These are phyloP conservation scores for Lepus timidus DNA, from an alignment of 2,113 vertebrate genomes.

Conservation along the genomic window DNA sequence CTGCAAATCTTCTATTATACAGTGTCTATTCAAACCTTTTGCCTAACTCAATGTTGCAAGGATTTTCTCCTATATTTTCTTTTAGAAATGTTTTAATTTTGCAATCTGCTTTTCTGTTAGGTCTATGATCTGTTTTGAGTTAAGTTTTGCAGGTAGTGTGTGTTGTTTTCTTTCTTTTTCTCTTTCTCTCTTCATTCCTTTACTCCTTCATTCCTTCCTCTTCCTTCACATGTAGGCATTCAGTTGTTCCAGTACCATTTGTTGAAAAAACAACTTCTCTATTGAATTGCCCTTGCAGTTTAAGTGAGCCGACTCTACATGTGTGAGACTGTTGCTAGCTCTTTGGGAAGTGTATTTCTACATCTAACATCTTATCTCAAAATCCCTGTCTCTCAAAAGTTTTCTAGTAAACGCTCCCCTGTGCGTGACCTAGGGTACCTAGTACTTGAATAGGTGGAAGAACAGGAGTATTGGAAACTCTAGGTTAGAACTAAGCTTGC, in stretches of 20 bases:
- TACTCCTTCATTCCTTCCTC: no score
- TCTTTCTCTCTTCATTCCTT: not conserved
- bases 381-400: not conserved
- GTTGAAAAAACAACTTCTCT: not conserved
- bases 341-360: not conserved
- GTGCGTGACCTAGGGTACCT: not conserved
- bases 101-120: not conserved
- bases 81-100: not conserved
- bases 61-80: not conserved
- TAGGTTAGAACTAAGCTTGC: not conserved
- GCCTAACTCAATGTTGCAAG: not conserved
- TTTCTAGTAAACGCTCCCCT: not conserved
- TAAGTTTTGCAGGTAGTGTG: not conserved
- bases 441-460: not conserved
- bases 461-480: conserved; percentile 1
- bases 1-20: not conserved
- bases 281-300: not conserved
- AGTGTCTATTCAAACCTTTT: not conserved
- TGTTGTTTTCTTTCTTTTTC: no score
- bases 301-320: not conserved
- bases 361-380: not conserved
- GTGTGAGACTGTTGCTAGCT: not conserved
- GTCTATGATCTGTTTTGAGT: not conserved
- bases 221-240: not conserved
- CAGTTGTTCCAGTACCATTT: not conserved